Evolutionary conservation across 2,113 vertebrate genomes (phyloP).

Genomic region (Tiliqua scincoides): DNA sequence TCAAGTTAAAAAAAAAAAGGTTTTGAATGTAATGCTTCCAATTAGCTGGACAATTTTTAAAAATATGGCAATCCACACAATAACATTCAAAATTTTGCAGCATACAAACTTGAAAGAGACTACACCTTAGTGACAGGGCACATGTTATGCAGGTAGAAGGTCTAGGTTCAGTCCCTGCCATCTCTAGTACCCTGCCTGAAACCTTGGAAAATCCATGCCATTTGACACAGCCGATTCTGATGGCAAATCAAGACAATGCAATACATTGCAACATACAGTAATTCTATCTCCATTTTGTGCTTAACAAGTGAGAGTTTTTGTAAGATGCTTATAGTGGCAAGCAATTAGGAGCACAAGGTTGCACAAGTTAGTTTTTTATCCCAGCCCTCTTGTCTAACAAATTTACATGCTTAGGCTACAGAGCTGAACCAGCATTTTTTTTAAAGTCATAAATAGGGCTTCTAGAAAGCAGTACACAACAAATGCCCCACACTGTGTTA

Average conservation of each 20-base stretch:
- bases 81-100: no score
- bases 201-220: no score
- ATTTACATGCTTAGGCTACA: constrained; percentile 48
- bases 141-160: no score
- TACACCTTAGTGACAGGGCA: no score
- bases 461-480: constrained; percentile 17
- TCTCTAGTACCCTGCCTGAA: no score
- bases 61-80: no score
- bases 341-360: constrained; percentile 36
- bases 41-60: no score
- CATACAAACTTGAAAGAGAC: no score
- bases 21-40: no score
- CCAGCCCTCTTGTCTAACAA: constrained; percentile 25
- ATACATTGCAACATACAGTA: background rate
- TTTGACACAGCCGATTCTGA: no score
- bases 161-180: no score
- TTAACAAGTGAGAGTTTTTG: constrained; percentile 32
- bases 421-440: constrained; percentile 43
- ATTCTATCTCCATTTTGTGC: constrained; percentile 29
- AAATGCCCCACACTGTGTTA: background rate
- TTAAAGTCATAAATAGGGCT: constrained; percentile 31
- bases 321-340: constrained; percentile 43
- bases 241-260: background rate
- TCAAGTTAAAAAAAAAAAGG: no score
- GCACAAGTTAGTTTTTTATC: constrained; percentile 53